A percentile compares a stretch with the other conserved stretches of the same genome.
Conservation (phyloP, 2,888 invertebrate genomes). For the Atethmia centrago region DNA sequence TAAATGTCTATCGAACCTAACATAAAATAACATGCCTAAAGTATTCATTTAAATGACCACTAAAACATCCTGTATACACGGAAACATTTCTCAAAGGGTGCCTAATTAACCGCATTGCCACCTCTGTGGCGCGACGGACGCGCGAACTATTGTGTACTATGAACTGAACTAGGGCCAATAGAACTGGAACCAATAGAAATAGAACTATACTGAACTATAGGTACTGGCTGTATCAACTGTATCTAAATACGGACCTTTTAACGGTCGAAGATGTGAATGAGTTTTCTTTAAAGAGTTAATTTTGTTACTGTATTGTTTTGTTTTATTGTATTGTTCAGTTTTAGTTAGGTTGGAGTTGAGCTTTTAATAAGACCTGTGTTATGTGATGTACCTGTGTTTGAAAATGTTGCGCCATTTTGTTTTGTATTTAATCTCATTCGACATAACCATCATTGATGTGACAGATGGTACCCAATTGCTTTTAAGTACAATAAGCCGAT, state of each 20-base stretch:
- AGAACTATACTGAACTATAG: conserved; percentile 27
- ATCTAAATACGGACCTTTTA: conserved; percentile 46
- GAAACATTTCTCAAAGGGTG: conserved; percentile 72
- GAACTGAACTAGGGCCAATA: conserved; percentile 33
- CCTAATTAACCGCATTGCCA: conserved; percentile 88
- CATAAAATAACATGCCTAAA: neutral
- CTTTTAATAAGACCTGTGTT: neutral
- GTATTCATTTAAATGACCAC: neutral
- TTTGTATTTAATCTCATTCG: neutral
- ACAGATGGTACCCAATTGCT: neutral
- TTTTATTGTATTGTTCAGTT: neutral
- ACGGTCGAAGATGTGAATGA: conserved; percentile 37
- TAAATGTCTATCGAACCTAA: neutral
- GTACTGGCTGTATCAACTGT: conserved; percentile 42
- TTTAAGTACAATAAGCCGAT: neutral
- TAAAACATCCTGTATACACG: conserved; percentile 72
- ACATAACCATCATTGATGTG: neutral
- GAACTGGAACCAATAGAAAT: conserved; percentile 25
- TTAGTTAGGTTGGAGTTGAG: neutral
- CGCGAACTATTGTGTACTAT: conserved; percentile 79
- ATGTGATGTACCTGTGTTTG: neutral
- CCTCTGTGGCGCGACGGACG: conserved; percentile 78
- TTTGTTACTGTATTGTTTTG: neutral
- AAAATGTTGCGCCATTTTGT: neutral
- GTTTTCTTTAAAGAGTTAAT: neutral